A percentile compares a stretch with the other conserved stretches of the same genome.
phyloP scores from a whole-genome alignment of 92 coral and sea anemone genomes.

The Porites evermanni region DNA sequence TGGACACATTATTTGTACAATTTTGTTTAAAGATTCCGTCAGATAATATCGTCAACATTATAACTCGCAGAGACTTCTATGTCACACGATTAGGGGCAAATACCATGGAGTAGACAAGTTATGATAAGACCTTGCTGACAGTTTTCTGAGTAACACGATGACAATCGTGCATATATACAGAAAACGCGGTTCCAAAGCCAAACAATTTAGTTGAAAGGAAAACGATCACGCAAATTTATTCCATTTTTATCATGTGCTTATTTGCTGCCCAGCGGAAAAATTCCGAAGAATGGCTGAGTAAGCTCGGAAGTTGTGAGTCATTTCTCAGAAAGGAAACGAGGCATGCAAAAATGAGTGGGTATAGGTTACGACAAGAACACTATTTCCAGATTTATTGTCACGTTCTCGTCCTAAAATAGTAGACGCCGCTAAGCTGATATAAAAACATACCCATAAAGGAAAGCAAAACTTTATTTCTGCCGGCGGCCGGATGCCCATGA shows the following conservation, averaged over 20 bases:
- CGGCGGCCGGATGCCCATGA: neutral
- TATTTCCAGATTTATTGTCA: neutral
- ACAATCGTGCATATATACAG: too few species aligned
- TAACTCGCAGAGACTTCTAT: too few species aligned
- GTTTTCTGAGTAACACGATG: too few species aligned
- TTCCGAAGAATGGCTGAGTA: neutral
- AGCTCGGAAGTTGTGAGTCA: too few species aligned
- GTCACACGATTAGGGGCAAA: too few species aligned
- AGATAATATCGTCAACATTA: too few species aligned
- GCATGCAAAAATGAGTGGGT: neutral
- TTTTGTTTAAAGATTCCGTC: too few species aligned
- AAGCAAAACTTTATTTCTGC: neutral
- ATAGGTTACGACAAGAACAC: neutral
- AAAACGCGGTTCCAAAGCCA: neutral
- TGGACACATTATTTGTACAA: too few species aligned
- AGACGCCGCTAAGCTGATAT: neutral
- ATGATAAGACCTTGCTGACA: too few species aligned
- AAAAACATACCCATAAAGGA: neutral
- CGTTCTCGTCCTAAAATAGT: neutral
- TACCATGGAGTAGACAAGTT: too few species aligned
- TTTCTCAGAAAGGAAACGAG: neutral
- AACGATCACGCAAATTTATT: neutral
- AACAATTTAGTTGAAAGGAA: neutral
- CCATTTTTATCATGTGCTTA: neutral
- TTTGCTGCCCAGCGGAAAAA: neutral